Base-by-base conservation (phyloP, 2,888 invertebrate genomes). In the Hypomecis punctinalis region DNA sequence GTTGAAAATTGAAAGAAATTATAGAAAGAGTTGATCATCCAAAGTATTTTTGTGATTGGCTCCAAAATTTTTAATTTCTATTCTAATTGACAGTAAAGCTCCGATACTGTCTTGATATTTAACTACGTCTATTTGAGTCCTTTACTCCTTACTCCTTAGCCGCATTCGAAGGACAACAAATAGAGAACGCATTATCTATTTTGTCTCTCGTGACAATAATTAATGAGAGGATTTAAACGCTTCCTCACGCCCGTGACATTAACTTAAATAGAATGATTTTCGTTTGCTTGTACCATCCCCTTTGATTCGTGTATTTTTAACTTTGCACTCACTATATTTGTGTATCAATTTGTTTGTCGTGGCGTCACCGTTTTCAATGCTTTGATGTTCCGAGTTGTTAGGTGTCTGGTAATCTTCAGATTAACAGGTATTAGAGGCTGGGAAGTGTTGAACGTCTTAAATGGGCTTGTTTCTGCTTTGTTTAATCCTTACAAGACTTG, bases 191-290 rank as follows among this genome's bases (percentile, higher is more conserved):
- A 90, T 91, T 92, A 93, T 91, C 91, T 92, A 93, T 92, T 93
- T 91, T 89, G 91, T 91, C 90, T 90, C 83, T 83, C 80, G 83
- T 93, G 93, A 93, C 93, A 93, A 92, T 93, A 93, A 93, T 92
- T 92, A 92, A 93, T 93, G 92, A 86, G 83, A 90, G 92, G 93
- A 91, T 91, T 93, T 93, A 92, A 93, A 92, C 90, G 93, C 92
- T 93, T 93, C 93, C 93, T 93, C 92, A 92, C 93, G 93, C 90
- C 91, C 91, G 91, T 91, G 93, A 93, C 92, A 92, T 93, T 89
- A 92, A 91, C 90, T 84, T 91, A 93, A 93, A 93, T 93, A 93
- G 92, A 92, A 89, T 90, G 88, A 89, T 91, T 90, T 89, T 86
- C 88, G 83, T 86, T 85, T 81, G 46, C 60, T 60, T 80, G 79